Evolutionary conservation across 2,888 invertebrate genomes (phyloP), one percentile per base, ranked within the genome.

Genomic region (Himalopsyche tibetana): DNA sequence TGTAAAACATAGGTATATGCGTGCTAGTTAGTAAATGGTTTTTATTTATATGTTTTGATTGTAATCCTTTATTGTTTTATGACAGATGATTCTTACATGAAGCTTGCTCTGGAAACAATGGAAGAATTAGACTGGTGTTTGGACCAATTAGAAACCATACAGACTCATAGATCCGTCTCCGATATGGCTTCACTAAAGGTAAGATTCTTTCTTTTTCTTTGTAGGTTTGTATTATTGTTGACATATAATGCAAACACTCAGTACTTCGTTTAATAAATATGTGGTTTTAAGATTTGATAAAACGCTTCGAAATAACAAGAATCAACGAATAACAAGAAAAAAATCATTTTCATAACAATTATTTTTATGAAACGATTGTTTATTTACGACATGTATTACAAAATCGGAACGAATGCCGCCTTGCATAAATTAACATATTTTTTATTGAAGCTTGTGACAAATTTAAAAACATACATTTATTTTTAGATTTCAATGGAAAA

Each of bases 161-260:
- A 99, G 94, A 99, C 99, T 88, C 99, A 99, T 93, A 96, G 99
- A 91, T 99, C 99, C 90, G 99, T 99, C 90, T 99, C 98, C 89
- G 99, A 99, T 92, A 99, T 99, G 99, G 99, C 99, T 91, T 99
- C 99, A 89, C 96, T 98, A 91, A 99, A 99, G 97, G 99, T 99
- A 94, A 93, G 92, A 89, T 42, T 12, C 12, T 51, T 51, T 51
- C 12, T 51, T 51, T 51, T 51, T 51, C 51, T 51, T 51, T 5
- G 51, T 51, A 51, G 12, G 15, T 51, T 51, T 5, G 51, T 12
- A 51, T 51, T 51, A 51, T 51, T 51, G 51, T 51, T 15, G 51
- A 15, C 15, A 15, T 15, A 5, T 15, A 15, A 15, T 45, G 36
- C 36, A 15, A 40, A 80, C 63, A 36, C 6, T 63, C 19, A 63